Percentiles rank a stretch among this genome's conserved stretches.
These are phyloP conservation scores for Aphis craccivora DNA, from an alignment of 1,140 invertebrate species.

Conservation along the genomic window DNA sequence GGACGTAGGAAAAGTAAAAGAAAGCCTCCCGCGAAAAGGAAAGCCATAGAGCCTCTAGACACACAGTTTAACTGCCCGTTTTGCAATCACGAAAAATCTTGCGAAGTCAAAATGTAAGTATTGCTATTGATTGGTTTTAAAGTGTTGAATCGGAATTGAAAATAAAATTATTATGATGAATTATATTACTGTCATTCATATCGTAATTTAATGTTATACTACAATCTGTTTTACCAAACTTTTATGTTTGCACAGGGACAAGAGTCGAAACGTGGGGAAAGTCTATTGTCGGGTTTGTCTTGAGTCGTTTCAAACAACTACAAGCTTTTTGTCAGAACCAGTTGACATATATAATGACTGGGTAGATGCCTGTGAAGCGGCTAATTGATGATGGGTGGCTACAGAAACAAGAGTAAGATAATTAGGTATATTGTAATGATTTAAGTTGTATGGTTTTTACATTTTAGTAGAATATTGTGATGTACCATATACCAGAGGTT, in stretches of 20 bases:
- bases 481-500: too few relatives aligned
- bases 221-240: background rate
- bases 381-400: slow-evolving; percentile 70
- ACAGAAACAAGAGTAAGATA: background rate
- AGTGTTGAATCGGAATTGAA: background rate
- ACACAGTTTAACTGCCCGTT: slow-evolving; percentile 99
- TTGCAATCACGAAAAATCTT: slow-evolving; percentile 99
- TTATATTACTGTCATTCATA: background rate
- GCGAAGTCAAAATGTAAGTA: slow-evolving; percentile 98
- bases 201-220: background rate
- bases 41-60: slow-evolving; percentile 92
- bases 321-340: slow-evolving; percentile 95
- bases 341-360: slow-evolving; percentile 99
- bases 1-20: slow-evolving; percentile 96
- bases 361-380: slow-evolving; percentile 98
- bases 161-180: background rate
- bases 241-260: slow-evolving; percentile 76
- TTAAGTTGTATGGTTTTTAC: too few relatives aligned
- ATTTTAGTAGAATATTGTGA: too few relatives aligned
- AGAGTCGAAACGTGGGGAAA: slow-evolving; percentile 87
- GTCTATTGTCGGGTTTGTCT: slow-evolving; percentile 94
- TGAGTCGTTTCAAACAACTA: slow-evolving; percentile 96
- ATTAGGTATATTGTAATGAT: background rate
- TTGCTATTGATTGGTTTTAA: background rate
- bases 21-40: slow-evolving; percentile 94